These are phyloP conservation scores for Acrocephalus kingi DNA, from an alignment of 2,113 vertebrate species.

Conservation along the genomic window DNA sequence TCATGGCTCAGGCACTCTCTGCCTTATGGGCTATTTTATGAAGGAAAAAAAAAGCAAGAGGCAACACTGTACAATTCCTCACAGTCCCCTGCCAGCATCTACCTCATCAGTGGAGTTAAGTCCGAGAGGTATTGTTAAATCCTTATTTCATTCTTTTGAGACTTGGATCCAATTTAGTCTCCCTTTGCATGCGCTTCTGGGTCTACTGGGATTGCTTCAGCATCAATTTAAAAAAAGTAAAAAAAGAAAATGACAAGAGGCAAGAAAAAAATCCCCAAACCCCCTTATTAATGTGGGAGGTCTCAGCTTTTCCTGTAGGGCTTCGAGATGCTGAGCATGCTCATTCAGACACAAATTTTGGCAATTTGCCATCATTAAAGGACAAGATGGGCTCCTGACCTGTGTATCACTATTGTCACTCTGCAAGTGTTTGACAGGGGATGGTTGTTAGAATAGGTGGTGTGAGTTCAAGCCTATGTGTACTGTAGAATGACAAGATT, in stretches of 20 bases:
- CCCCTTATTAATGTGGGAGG: background rate
- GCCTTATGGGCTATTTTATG: slow-evolving; percentile 13
- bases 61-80: background rate
- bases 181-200: background rate
- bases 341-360: background rate
- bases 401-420: background rate
- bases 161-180: background rate
- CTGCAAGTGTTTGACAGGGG: background rate
- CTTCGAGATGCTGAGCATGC: background rate
- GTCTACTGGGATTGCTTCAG: background rate
- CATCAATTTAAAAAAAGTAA: background rate
- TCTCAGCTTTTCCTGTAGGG: background rate
- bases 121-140: slow-evolving; percentile 18
- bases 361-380: background rate
- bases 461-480: background rate
- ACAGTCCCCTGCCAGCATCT: background rate
- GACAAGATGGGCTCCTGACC: background rate
- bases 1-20: slow-evolving; percentile 41
- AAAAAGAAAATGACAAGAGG: background rate
- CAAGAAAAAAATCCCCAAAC: background rate
- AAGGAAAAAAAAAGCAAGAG: background rate
- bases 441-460: background rate
- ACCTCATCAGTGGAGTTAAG: slow-evolving; percentile 28
- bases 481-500: background rate
- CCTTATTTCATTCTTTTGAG: slow-evolving; percentile 12